Percentiles rank a stretch among this genome's conserved stretches.
These are phyloP conservation scores for Etheostoma nigrum DNA, from an alignment of 2,797 vertebrate species.

Conservation along the genomic window DNA sequence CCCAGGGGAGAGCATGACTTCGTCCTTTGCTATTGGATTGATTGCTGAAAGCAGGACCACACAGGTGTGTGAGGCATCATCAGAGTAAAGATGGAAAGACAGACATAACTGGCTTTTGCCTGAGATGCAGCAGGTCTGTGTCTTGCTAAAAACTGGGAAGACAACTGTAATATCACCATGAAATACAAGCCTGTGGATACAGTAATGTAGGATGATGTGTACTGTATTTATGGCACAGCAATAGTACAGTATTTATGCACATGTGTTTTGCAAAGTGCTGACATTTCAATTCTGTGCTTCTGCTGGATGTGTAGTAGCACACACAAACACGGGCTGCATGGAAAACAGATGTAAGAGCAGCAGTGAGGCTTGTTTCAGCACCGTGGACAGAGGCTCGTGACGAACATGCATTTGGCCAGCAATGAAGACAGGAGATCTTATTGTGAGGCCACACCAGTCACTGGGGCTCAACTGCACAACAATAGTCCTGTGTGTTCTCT, in stretches of 20 bases:
- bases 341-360: constrained; percentile 55
- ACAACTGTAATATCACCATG: neutral
- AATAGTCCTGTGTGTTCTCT: constrained; percentile 48
- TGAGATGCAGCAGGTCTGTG: constrained; percentile 17
- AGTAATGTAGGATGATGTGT: neutral
- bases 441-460: constrained; percentile 33
- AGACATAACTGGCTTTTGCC: neutral
- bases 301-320: constrained; percentile 20
- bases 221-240: constrained; percentile 2
- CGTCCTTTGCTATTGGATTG: constrained; percentile 51
- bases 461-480: constrained; percentile 37
- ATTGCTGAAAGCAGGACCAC: constrained; percentile 11
- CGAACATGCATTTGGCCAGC: constrained; percentile 7
- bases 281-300: constrained; percentile 63
- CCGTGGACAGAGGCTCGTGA: constrained; percentile 77
- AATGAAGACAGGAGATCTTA: constrained; percentile 31
- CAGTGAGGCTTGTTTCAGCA: constrained; percentile 71
- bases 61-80: constrained; percentile 26
- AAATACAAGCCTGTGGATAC: neutral
- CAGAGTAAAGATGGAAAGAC: neutral
- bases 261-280: constrained; percentile 71
- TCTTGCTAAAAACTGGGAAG: neutral
- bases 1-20: constrained; percentile 60
- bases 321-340: constrained; percentile 51
- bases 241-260: too few relatives aligned